phyloP scores from a whole-genome alignment of 2,888 invertebrate species.

The Strigamia transsilvanica region DNA sequence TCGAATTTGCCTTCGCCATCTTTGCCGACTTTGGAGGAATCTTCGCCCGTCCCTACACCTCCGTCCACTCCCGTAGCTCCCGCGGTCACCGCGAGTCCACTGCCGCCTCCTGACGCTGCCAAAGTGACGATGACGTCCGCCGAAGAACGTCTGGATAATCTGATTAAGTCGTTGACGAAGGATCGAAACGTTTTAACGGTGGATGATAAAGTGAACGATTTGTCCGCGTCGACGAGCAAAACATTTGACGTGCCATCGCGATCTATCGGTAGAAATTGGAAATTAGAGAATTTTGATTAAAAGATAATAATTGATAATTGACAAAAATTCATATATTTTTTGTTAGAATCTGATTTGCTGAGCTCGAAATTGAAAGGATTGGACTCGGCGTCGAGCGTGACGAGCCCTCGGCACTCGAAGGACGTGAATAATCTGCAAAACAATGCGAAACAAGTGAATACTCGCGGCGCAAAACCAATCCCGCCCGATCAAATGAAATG shows the following conservation, averaged over 20 bases:
- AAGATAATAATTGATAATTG: background rate
- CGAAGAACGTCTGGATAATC: constrained; percentile 74
- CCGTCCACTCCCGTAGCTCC: constrained; percentile 55
- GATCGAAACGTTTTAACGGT: constrained; percentile 64
- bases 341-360: constrained; percentile 56
- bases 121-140: constrained; percentile 62
- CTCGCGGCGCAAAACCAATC: constrained; percentile 69
- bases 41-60: constrained; percentile 54
- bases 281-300: background rate
- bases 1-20: constrained; percentile 50
- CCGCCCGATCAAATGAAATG: constrained; percentile 93
- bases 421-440: constrained; percentile 64
- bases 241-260: constrained; percentile 13
- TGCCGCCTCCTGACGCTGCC: constrained; percentile 51
- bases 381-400: constrained; percentile 59
- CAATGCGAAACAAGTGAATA: constrained; percentile 61
- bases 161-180: constrained; percentile 79
- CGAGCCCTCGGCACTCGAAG: constrained; percentile 58
- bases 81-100: constrained; percentile 57
- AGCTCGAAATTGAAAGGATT: constrained; percentile 63
- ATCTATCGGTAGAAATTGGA: constrained; percentile 40
- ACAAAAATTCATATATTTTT: background rate
- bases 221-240: constrained; percentile 53
- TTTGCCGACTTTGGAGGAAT: constrained; percentile 53
- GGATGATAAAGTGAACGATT: constrained; percentile 55